phyloP scores from a whole-genome alignment of 2,888 invertebrate species.

The Tiphia femorata region DNA sequence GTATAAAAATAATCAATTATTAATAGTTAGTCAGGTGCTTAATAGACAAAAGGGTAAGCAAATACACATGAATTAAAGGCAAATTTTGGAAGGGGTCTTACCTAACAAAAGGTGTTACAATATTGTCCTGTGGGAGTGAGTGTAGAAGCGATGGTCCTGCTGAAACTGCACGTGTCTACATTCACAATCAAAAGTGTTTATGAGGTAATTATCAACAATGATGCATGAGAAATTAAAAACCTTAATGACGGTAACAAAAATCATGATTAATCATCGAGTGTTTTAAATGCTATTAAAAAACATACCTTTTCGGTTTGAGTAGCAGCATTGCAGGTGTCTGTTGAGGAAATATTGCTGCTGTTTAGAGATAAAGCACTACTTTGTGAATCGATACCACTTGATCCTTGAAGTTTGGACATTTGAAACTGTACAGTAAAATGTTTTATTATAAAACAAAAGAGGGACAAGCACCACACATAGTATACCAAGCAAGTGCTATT shows the following conservation, averaged over 20 bases:
- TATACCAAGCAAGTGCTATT: too few relatives aligned
- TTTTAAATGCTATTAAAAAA: neutral
- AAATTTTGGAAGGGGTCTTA: slow-evolving; percentile 66
- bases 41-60: too few relatives aligned
- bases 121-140: slow-evolving; percentile 70
- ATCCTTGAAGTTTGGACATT: slow-evolving; percentile 58
- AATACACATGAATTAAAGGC: too few relatives aligned
- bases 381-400: slow-evolving; percentile 51
- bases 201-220: neutral
- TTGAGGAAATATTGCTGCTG: slow-evolving; percentile 64
- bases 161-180: slow-evolving; percentile 73
- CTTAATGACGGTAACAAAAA: neutral
- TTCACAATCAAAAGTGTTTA: slow-evolving; percentile 19
- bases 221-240: slow-evolving; percentile 11
- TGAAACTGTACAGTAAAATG: slow-evolving; percentile 49
- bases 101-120: slow-evolving; percentile 74
- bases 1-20: too few relatives aligned
- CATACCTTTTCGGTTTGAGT: slow-evolving; percentile 90
- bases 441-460: too few relatives aligned
- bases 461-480: too few relatives aligned
- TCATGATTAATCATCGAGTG: neutral
- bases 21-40: too few relatives aligned
- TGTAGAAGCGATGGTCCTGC: slow-evolving; percentile 73
- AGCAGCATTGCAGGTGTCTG: slow-evolving; percentile 82
- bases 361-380: slow-evolving; percentile 60